These are phyloP conservation scores for Notechis scutatus DNA, from an alignment of 2,113 vertebrate species.

Conservation along the genomic window DNA sequence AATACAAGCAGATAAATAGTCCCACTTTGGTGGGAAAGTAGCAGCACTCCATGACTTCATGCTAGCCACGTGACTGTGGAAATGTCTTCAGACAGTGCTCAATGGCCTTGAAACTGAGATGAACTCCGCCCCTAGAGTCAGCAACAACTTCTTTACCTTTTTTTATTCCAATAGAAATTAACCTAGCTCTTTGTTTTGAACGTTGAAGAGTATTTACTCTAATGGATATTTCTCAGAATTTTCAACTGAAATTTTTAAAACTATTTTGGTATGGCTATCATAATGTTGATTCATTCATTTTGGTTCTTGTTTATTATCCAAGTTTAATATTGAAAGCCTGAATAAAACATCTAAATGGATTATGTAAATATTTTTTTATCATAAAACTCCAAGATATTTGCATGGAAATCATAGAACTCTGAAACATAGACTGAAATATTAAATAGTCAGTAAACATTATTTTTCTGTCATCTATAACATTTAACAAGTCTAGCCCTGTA, in stretches of 20 bases:
- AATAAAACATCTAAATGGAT: background rate
- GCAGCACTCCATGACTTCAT: background rate
- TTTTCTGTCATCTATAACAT: background rate
- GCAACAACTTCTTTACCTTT: background rate
- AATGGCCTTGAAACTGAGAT: background rate
- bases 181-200: background rate
- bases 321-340: background rate
- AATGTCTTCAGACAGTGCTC: background rate
- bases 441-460: background rate
- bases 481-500: background rate
- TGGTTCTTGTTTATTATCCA: background rate
- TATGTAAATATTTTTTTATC: background rate
- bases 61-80: background rate
- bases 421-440: background rate
- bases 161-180: background rate
- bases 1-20: background rate
- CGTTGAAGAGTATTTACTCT: background rate
- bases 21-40: background rate
- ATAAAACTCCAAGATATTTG: background rate
- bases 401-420: background rate
- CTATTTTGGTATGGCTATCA: background rate
- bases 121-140: background rate
- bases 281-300: background rate
- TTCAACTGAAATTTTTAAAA: background rate
- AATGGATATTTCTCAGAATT: background rate